Evolutionary conservation across 2,888 invertebrate species (phyloP).

Genomic region (Agrotis segetum): DNA sequence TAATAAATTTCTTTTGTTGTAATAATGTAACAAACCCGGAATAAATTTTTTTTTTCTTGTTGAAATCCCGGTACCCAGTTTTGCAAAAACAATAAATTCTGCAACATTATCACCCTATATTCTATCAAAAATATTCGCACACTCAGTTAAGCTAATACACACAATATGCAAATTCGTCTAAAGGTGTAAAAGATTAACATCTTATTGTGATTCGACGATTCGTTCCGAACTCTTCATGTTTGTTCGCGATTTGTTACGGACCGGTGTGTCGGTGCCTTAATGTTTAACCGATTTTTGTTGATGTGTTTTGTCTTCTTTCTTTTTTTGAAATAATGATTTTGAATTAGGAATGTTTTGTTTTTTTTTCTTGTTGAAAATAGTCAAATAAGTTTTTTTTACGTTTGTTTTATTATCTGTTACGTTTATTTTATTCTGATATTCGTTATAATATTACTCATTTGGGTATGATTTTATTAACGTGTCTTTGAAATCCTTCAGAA

Average conservation of each 20-base stretch:
- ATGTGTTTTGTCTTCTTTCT: conserved; percentile 27
- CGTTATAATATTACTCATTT: too few species aligned
- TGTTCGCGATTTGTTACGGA: conserved; percentile 85
- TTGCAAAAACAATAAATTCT: neutral
- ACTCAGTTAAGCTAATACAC: conserved; percentile 61
- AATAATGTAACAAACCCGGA: too few species aligned
- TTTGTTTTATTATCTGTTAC: too few species aligned
- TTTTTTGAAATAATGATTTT: conserved; percentile 45
- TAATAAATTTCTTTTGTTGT: too few species aligned
- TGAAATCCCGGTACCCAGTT: neutral
- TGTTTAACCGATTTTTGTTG: conserved; percentile 50
- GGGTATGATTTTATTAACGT: too few species aligned
- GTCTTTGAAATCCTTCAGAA: too few species aligned
- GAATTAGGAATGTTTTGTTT: neutral
- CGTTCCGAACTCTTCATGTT: conserved; percentile 85
- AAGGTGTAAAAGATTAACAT: conserved; percentile 90
- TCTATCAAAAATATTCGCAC: conserved; percentile 37
- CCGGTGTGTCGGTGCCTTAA: conserved; percentile 82
- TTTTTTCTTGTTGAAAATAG: neutral
- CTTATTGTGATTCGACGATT: conserved; percentile 87
- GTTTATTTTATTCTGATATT: too few species aligned
- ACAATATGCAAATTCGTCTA: conserved; percentile 83
- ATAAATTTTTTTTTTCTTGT: too few species aligned
- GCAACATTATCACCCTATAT: conserved; percentile 41
- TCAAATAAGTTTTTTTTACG: too few species aligned